Conservation (phyloP, 2,797 vertebrate genomes). For the Gambusia yucatana region DNA sequence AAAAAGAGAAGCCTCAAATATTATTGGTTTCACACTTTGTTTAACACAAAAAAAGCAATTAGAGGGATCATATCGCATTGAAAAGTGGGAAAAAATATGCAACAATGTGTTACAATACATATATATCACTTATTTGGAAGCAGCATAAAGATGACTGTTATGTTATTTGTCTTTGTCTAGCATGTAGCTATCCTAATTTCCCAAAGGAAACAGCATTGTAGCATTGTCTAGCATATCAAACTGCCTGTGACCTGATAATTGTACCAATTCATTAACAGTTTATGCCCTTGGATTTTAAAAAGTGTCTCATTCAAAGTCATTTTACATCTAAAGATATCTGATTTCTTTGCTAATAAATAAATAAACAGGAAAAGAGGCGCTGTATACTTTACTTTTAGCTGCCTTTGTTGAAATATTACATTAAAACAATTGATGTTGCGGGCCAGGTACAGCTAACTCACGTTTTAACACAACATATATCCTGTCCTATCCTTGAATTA, state of each 20-base stretch:
- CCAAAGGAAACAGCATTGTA: neutral
- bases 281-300: neutral
- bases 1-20: slow-evolving; percentile 23
- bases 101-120: neutral
- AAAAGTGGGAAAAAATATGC: neutral
- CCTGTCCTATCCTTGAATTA: neutral
- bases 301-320: neutral
- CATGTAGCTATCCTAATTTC: neutral
- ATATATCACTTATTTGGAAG: neutral
- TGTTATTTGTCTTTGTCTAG: neutral
- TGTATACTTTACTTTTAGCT: neutral
- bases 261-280: neutral
- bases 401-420: neutral
- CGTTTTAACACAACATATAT: neutral
- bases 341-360: neutral
- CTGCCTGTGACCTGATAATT: neutral
- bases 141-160: neutral
- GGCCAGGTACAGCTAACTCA: neutral
- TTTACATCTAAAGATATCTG: neutral
- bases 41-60: neutral
- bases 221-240: neutral
- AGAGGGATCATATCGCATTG: neutral
- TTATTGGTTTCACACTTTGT: neutral
- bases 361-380: neutral
- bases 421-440: neutral